Base-by-base conservation (phyloP, 2,113 vertebrate species). In the Grammomys dolichurus region DNA sequence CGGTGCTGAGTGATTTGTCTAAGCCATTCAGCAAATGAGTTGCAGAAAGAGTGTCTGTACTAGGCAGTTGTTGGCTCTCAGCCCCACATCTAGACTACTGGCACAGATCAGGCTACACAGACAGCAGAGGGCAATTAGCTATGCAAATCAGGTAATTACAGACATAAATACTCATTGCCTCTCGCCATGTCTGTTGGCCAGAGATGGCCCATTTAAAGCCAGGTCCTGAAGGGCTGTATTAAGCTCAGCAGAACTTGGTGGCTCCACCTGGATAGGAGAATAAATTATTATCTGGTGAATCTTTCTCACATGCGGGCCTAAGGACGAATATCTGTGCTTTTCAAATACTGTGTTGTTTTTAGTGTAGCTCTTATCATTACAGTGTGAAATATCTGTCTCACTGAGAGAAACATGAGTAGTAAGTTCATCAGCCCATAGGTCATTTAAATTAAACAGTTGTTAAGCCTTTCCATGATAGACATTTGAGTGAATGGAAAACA, bases 61-160 rank as follows among this genome's bases (percentile, higher is more conserved):
- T 58, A 56, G 88, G 85, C 77, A 20, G 19, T 85, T 22, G 51
- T 48, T 97, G 97, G 96, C 97, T 95, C 82, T 82, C 17, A 7
- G 94, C 92, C 95, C 31, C 1, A 9, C 31, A 4, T 94, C 48
- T 58, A 77, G 85, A 46, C 46, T 48, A 73, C 72, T 96, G 95
- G 97, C 97, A 86, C 31, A 7, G 72, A 46, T 73, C 67, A 13
- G 28, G 70, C 88, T 24, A 60, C 56, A 24, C 60, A 43, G 56
- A 88, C 90, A 80, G 67, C 6, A 33, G 77, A 97, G 90, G 88
- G 93, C 93, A 96, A 97, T 97, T 97, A 97, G 76, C 93, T 95
- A 94, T 95, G 96, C 95, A 95, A 97, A 97, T 97, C 92, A 91
- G 81, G 93, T 92, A 92, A 97, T 96, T 97, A 89, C 77, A 90